Evolutionary conservation across 2,797 vertebrate species (phyloP).

Genomic region (Dicrostonyx torquatus): DNA sequence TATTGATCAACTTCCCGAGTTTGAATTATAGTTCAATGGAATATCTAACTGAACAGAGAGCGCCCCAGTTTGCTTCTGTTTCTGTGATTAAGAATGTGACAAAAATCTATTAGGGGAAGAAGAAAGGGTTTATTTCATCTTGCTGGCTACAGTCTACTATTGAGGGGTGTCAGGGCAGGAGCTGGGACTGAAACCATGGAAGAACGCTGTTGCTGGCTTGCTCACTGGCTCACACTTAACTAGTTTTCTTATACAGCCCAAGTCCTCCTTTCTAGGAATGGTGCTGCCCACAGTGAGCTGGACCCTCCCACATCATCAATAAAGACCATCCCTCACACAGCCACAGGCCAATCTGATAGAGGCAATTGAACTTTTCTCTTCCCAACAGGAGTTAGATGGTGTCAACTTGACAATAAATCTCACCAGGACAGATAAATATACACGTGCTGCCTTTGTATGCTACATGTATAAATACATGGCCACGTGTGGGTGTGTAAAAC

Average conservation of each 20-base stretch:
- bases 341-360: not conserved
- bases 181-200: not conserved
- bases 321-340: not conserved
- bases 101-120: not conserved
- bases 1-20: not conserved
- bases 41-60: not conserved
- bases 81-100: not conserved
- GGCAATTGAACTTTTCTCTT: not conserved
- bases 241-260: not conserved
- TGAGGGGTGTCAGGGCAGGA: not conserved
- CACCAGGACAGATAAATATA: not conserved
- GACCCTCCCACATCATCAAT: not conserved
- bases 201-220: not conserved
- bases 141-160: not conserved
- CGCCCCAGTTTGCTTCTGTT: not conserved
- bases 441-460: not conserved
- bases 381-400: not conserved
- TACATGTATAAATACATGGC: not conserved
- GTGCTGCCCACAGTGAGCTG: not conserved
- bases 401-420: not conserved
- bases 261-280: not conserved
- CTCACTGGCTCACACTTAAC: not conserved
- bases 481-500: not conserved
- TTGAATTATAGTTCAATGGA: not conserved
- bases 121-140: not conserved